phyloP scores from a whole-genome alignment of 2,888 invertebrate species.

The Andricus curvator region DNA sequence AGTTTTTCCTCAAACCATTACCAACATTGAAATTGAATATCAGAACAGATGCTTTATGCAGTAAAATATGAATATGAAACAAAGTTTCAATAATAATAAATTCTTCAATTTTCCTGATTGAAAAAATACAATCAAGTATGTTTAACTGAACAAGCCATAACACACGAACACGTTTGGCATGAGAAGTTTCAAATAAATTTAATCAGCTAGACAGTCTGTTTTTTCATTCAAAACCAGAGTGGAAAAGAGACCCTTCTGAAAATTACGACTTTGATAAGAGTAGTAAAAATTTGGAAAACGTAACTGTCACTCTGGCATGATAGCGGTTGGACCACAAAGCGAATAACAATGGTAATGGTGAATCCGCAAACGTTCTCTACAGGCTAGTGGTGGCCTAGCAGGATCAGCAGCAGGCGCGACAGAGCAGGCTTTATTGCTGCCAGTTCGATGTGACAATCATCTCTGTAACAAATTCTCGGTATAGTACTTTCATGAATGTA shows the following conservation, averaged over 20 bases:
- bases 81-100: too few species aligned
- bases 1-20: too few species aligned
- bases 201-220: neutral
- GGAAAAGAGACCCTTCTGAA: neutral
- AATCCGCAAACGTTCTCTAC: conserved; percentile 31
- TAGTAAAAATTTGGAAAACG: neutral
- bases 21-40: too few species aligned
- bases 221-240: neutral
- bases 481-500: neutral
- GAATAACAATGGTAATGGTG: neutral
- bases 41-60: too few species aligned
- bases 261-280: neutral
- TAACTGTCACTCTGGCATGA: neutral
- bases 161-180: too few species aligned
- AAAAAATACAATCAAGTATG: neutral
- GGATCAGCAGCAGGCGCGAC: conserved; percentile 22
- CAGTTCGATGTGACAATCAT: conserved; percentile 35
- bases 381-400: neutral
- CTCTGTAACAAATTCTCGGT: conserved; percentile 4
- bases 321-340: conserved; percentile 20
- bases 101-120: neutral
- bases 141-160: too few species aligned
- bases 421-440: conserved; percentile 28
- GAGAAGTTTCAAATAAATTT: neutral
- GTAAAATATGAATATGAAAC: too few species aligned